These are phyloP conservation scores for Chaenodraco wilsoni DNA, from an alignment of 2,797 vertebrate genomes.

Conservation along the genomic window DNA sequence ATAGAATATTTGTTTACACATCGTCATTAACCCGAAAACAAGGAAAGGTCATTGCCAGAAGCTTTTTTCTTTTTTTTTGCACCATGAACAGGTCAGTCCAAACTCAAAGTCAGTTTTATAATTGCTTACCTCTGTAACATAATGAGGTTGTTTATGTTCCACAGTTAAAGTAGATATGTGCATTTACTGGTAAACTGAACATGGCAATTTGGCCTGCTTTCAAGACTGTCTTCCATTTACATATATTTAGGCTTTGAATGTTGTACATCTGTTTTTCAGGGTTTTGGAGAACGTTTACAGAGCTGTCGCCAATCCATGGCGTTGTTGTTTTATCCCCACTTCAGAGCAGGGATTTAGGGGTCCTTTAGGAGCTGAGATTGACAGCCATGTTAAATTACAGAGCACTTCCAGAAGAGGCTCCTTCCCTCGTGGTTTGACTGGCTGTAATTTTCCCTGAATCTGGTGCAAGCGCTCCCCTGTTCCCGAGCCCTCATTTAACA, in stretches of 20 bases:
- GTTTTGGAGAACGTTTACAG: slow-evolving; percentile 49
- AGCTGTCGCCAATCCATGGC: slow-evolving; percentile 51
- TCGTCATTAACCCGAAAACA: slow-evolving; percentile 23
- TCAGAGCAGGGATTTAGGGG: slow-evolving; percentile 67
- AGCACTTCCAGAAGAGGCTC: slow-evolving; percentile 68
- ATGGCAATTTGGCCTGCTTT: slow-evolving; percentile 20
- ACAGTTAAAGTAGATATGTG: background rate
- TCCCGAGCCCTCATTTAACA: slow-evolving; percentile 75
- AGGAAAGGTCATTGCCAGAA: slow-evolving; percentile 18
- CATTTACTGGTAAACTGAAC: slow-evolving; percentile 7
- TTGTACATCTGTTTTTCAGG: slow-evolving; percentile 57
- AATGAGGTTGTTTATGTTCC: background rate
- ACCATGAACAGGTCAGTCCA: slow-evolving; percentile 29
- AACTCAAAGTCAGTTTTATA: slow-evolving; percentile 22
- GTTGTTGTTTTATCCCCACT: slow-evolving; percentile 65
- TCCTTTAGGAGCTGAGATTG: slow-evolving; percentile 78
- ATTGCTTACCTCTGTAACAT: background rate
- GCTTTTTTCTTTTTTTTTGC: slow-evolving; percentile 18
- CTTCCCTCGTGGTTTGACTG: slow-evolving; percentile 64
- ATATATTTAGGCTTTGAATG: slow-evolving; percentile 38
- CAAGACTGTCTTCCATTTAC: slow-evolving; percentile 28
- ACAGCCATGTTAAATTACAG: slow-evolving; percentile 82
- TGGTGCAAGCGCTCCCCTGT: slow-evolving; percentile 67
- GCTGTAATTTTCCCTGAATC: slow-evolving; percentile 77
- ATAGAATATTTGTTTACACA: slow-evolving; percentile 19